Evolutionary conservation across 37 sponge, comb jelly and placozoan genomes (phyloP).

Genomic region (Halisarca cf. caerulea): DNA sequence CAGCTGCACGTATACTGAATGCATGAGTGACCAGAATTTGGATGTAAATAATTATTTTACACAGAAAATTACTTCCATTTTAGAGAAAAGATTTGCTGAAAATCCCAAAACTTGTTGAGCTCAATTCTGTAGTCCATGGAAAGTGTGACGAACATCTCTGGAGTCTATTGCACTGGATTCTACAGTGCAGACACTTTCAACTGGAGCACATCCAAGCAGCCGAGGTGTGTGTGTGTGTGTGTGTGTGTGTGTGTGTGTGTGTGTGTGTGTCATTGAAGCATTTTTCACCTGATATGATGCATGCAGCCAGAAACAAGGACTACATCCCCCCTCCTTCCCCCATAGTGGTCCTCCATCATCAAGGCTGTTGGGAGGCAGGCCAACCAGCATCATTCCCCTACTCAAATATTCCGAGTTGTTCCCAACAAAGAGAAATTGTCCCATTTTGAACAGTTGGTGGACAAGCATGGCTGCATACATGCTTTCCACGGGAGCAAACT

Average conservation of each 20-base stretch:
- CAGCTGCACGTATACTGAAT: too few species aligned
- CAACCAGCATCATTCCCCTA: background rate
- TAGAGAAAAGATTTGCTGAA: background rate
- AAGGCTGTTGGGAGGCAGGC: background rate
- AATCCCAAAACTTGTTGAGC: background rate
- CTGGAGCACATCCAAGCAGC: background rate
- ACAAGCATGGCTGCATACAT: conserved; percentile 48
- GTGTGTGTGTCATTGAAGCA: too few species aligned
- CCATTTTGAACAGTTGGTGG: conserved; percentile 30
- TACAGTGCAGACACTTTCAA: conserved; percentile 14
- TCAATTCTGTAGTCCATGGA: too few species aligned
- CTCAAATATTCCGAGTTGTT: conserved; percentile 51
- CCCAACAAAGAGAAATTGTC: conserved; percentile 39
- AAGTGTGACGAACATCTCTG: too few species aligned
- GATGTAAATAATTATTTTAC: too few species aligned
- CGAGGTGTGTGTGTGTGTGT: conserved; percentile 13
- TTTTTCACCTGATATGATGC: too few species aligned
- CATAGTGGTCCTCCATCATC: background rate
- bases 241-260: background rate
- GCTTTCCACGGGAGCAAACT: conserved; percentile 85
- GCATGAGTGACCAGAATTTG: too few species aligned
- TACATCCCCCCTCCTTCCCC: too few species aligned
- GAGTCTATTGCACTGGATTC: conserved; percentile 49
- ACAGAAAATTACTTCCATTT: background rate
- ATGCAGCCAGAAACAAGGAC: too few species aligned